phyloP scores from a whole-genome alignment of 2,113 vertebrate genomes.

The Pagrus major region DNA sequence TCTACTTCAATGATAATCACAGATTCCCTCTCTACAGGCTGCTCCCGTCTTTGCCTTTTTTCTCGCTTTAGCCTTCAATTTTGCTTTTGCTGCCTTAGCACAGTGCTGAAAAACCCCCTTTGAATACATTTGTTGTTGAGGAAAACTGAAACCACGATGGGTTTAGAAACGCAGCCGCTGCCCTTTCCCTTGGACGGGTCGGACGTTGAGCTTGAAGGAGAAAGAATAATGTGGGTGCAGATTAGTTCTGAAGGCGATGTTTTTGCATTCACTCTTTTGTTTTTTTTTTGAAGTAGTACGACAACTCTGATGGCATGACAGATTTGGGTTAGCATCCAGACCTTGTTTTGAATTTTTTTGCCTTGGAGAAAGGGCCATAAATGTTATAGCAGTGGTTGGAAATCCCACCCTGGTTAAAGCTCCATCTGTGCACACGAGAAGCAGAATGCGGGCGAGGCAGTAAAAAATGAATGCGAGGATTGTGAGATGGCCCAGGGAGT shows the following conservation, averaged over 20 bases:
- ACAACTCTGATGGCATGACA: slow-evolving; percentile 52
- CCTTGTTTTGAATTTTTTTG: slow-evolving; percentile 61
- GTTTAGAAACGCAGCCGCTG: slow-evolving; percentile 25
- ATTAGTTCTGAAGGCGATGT: slow-evolving; percentile 8
- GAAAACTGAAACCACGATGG: not conserved
- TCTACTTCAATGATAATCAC: slow-evolving; percentile 52
- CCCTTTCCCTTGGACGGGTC: slow-evolving; percentile 34
- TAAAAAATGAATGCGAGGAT: slow-evolving; percentile 71
- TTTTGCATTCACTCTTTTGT: slow-evolving; percentile 27
- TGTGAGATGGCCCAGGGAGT: slow-evolving; percentile 70
- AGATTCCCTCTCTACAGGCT: slow-evolving; percentile 31
- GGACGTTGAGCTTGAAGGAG: slow-evolving; percentile 14
- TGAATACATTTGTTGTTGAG: slow-evolving; percentile 28
- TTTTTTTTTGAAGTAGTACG: slow-evolving; percentile 39
- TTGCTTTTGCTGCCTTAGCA: slow-evolving; percentile 28
- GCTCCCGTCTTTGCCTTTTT: slow-evolving; percentile 20
- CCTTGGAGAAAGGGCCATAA: slow-evolving; percentile 61
- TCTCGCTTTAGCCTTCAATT: slow-evolving; percentile 42
- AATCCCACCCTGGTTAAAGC: slow-evolving; percentile 66
- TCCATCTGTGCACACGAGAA: slow-evolving; percentile 64
- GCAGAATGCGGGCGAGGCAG: slow-evolving; percentile 50
- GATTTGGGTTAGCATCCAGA: slow-evolving; percentile 66
- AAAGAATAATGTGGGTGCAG: slow-evolving; percentile 4
- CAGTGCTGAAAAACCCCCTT: slow-evolving; percentile 13
- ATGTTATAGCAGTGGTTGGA: slow-evolving; percentile 57